Evolutionary conservation across 2,888 invertebrate species (phyloP).

Genomic region (Cinara cedri): DNA sequence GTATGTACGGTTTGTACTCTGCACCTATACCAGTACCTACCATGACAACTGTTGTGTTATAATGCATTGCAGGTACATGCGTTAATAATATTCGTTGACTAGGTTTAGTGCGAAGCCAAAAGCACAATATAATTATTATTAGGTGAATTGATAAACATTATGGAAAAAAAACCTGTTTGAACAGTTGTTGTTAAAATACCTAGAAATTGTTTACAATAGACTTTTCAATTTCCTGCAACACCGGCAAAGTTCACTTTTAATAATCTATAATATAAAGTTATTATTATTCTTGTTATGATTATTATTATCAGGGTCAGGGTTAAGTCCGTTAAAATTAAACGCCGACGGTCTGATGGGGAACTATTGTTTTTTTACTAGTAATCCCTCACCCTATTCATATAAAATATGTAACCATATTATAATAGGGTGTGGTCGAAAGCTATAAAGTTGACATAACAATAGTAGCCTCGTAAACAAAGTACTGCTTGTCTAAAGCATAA

Average conservation of each 20-base stretch:
- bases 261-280: not conserved
- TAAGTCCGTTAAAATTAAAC: not conserved
- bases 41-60: conserved; percentile 12
- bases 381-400: too few species aligned
- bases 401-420: too few species aligned
- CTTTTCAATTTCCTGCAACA: conserved; percentile 12
- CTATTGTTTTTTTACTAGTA: too few species aligned
- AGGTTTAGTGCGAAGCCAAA: conserved; percentile 19
- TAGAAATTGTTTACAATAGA: conserved; percentile 41
- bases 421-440: too few species aligned
- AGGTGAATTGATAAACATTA: conserved; percentile 8
- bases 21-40: conserved; percentile 9
- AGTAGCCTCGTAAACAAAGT: too few species aligned
- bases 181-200: conserved; percentile 41
- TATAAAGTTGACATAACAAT: too few species aligned
- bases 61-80: not conserved
- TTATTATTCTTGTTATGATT: not conserved
- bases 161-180: conserved; percentile 39
- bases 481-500: too few species aligned
- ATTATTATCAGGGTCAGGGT: conserved; percentile 3
- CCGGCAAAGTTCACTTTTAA: conserved; percentile 12
- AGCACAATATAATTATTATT: conserved; percentile 16
- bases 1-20: not conserved
- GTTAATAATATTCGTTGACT: conserved; percentile 12
- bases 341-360: too few species aligned